Evolutionary conservation across 2,797 vertebrate species (phyloP).

Genomic region (Eulemur coronatus): DNA sequence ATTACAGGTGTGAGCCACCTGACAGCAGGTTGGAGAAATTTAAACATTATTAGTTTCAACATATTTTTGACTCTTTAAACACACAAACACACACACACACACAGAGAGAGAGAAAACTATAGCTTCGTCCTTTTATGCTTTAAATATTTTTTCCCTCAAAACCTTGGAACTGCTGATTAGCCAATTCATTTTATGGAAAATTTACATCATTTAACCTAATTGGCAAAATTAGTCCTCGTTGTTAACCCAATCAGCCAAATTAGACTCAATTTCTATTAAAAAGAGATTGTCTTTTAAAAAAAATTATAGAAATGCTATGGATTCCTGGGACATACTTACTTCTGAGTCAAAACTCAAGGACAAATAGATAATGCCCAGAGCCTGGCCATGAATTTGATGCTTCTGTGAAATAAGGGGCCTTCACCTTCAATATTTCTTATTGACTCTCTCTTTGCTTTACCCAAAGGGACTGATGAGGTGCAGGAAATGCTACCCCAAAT

Average conservation of each 20-base stretch:
- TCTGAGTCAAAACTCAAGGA: not conserved
- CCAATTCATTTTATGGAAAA: conserved; percentile 11
- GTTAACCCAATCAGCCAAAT: not conserved
- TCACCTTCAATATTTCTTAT: not conserved
- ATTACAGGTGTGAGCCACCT: no score
- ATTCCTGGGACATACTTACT: not conserved
- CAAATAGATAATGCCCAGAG: not conserved
- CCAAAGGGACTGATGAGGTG: not conserved
- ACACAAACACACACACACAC: not conserved
- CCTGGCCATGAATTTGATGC: not conserved
- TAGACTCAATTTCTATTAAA: not conserved
- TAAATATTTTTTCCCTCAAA: conserved; percentile 29
- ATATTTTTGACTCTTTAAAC: not conserved
- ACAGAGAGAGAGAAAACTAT: not conserved
- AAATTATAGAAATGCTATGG: not conserved
- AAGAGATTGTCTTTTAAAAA: not conserved
- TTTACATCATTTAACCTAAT: not conserved
- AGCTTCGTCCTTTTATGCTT: not conserved
- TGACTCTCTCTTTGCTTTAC: not conserved
- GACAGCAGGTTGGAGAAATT: not conserved
- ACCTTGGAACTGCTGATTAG: not conserved
- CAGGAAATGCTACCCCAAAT: not conserved
- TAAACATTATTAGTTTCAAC: conserved; percentile 3
- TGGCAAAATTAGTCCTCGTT: not conserved
- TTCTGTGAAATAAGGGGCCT: not conserved